Evolutionary conservation across 1,140 invertebrate genomes (phyloP).

Genomic region (Drosophila takahashii): DNA sequence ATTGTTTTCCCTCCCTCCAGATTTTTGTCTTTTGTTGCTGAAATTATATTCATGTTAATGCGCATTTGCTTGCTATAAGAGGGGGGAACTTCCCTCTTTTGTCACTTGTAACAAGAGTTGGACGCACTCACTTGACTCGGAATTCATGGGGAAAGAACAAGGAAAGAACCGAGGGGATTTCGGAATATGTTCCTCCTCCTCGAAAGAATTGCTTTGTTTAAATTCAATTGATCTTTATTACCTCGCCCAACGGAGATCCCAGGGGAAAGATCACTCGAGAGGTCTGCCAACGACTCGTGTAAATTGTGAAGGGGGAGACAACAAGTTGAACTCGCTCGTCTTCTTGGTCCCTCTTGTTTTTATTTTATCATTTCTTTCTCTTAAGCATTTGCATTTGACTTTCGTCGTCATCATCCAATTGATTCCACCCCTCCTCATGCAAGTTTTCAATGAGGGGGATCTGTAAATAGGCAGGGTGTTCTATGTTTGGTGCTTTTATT

Average conservation of each 20-base stretch:
- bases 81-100: conserved; percentile 70
- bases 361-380: conserved; percentile 23
- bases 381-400: conserved; percentile 72
- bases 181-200: not conserved
- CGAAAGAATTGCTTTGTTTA: conserved; percentile 70
- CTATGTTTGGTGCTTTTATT: conserved; percentile 29
- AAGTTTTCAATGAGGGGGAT: conserved; percentile 6
- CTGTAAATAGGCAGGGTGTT: not conserved
- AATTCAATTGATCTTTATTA: conserved; percentile 83
- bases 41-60: conserved; percentile 65
- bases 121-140: conserved; percentile 60
- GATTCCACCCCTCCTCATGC: conserved; percentile 41
- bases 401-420: conserved; percentile 66
- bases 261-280: conserved; percentile 41
- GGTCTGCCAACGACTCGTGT: conserved; percentile 62
- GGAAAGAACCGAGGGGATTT: not conserved
- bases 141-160: conserved; percentile 15
- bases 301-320: conserved; percentile 42
- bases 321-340: conserved; percentile 32
- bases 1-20: conserved; percentile 71
- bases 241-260: conserved; percentile 11
- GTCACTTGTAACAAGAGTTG: conserved; percentile 60
- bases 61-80: conserved; percentile 48
- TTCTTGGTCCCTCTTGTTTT: conserved; percentile 33
- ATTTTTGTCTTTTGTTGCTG: conserved; percentile 31